A percentile compares a stretch with the other conserved stretches of the same genome.
Conservation (phyloP, 2,113 vertebrate genomes). For the Tympanuchus pallidicinctus region DNA sequence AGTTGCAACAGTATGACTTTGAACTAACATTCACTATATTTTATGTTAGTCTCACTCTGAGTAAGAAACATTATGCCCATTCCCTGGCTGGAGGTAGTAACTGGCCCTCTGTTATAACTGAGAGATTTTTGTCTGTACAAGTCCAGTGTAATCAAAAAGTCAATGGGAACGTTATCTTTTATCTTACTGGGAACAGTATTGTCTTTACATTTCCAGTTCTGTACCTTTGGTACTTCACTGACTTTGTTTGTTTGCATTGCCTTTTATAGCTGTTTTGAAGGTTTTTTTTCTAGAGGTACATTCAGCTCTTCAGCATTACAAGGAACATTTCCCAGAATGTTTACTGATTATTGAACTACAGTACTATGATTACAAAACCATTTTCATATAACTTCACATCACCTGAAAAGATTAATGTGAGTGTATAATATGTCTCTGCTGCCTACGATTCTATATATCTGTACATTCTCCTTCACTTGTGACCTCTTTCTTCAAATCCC, state of each 20-base stretch:
- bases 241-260: slow-evolving; percentile 4
- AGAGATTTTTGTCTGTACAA: background rate
- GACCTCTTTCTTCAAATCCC: slow-evolving; percentile 24
- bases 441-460: background rate
- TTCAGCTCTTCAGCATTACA: background rate
- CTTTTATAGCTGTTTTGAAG: background rate
- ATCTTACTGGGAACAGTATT: background rate
- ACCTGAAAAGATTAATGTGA: background rate
- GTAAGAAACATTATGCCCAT: background rate
- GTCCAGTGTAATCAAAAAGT: background rate
- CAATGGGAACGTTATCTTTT: background rate
- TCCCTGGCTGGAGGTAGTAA: background rate
- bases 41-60: background rate
- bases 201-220: background rate
- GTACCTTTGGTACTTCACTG: background rate
- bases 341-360: background rate
- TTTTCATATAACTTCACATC: slow-evolving; percentile 20
- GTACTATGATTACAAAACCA: background rate
- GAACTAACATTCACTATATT: background rate
- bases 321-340: slow-evolving; percentile 1
- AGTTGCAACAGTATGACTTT: background rate
- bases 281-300: background rate
- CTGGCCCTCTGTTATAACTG: background rate
- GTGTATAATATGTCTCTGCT: background rate
- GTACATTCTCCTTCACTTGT: slow-evolving; percentile 30